These are phyloP conservation scores for Drosophila ogumai DNA, from an alignment of 1,140 invertebrate genomes.

Conservation along the genomic window DNA sequence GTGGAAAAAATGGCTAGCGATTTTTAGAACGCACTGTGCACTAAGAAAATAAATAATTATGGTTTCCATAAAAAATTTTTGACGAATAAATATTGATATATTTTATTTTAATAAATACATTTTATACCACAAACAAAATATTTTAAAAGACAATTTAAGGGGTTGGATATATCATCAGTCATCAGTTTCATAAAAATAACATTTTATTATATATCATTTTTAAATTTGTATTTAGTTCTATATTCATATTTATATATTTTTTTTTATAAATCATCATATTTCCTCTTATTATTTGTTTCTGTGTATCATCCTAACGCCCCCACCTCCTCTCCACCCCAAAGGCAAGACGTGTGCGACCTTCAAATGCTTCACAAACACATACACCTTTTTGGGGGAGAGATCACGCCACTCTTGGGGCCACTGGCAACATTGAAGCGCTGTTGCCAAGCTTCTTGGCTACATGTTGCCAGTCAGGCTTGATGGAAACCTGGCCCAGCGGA, in stretches of 20 bases:
- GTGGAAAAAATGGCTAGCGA: neutral
- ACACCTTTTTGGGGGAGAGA: conserved; percentile 35
- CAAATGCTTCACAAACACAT: conserved; percentile 60
- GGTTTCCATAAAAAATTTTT: too few species aligned
- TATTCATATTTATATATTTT: too few species aligned
- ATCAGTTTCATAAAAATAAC: too few species aligned
- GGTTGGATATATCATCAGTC: too few species aligned
- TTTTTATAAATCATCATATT: neutral
- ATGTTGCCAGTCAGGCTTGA: conserved; percentile 51
- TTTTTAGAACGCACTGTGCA: too few species aligned
- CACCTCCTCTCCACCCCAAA: conserved; percentile 8
- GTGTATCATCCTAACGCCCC: neutral
- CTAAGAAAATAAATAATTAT: too few species aligned
- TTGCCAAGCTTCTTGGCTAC: conserved; percentile 68
- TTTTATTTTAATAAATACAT: too few species aligned
- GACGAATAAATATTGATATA: too few species aligned
- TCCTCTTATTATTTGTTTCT: neutral
- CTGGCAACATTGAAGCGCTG: conserved; percentile 57
- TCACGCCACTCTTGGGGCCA: conserved; percentile 50
- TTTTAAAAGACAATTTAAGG: too few species aligned
- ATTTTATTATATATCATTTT: too few species aligned
- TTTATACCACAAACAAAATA: too few species aligned
- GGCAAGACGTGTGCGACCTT: conserved; percentile 65
- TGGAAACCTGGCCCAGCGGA: conserved; percentile 69
- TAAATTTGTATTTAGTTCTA: too few species aligned